Evolutionary conservation across 2,113 vertebrate species (phyloP).

Genomic region (Bufo bufo): DNA sequence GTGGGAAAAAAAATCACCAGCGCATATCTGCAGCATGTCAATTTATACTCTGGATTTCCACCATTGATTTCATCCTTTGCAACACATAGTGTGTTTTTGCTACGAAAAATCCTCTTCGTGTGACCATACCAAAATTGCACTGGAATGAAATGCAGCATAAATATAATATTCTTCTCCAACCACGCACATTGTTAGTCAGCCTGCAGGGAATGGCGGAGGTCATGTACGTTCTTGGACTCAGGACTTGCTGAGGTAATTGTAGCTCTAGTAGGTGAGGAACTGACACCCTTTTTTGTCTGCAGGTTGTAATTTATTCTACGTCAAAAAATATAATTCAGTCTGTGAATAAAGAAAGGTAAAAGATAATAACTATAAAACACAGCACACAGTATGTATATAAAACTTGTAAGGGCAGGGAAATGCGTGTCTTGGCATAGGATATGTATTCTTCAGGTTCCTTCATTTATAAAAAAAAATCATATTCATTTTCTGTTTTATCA

Average conservation of each 20-base stretch:
- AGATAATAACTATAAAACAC: background rate
- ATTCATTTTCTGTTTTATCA: no score
- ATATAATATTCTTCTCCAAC: background rate
- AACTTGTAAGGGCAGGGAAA: no score
- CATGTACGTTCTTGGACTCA: background rate
- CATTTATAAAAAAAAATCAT: background rate
- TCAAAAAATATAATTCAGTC: background rate
- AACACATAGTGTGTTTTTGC: no score
- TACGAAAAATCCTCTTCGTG: no score
- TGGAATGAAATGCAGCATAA: no score
- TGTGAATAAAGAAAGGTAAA: background rate
- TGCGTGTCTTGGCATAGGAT: background rate
- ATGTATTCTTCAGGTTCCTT: background rate
- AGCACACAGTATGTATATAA: background rate
- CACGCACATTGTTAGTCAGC: background rate
- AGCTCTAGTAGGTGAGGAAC: background rate
- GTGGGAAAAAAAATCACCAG: no score
- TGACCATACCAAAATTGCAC: no score
- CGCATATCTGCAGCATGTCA: no score
- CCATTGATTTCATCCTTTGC: no score
- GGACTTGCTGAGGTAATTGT: background rate
- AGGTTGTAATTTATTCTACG: conserved; percentile 4
- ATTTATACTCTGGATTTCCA: no score
- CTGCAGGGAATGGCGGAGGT: background rate
- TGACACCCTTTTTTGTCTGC: background rate